Conservation (phyloP, 64 coral and sea anemone species). For the Hydrozoanthus tunicans region DNA sequence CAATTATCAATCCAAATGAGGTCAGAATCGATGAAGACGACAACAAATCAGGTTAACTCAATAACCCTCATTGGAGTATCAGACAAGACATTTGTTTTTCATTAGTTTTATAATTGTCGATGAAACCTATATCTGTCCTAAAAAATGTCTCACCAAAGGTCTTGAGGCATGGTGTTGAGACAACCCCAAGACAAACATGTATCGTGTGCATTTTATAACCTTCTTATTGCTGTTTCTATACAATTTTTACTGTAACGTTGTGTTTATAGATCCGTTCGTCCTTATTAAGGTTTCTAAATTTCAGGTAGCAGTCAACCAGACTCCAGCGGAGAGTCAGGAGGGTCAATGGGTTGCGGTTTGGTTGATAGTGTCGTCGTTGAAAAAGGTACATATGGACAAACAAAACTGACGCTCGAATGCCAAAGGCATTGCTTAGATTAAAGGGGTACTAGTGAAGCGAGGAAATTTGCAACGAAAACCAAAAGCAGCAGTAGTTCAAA, state of each 20-base stretch:
- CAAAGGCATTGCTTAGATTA: background rate
- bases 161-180: no score
- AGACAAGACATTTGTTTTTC: background rate
- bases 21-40: constrained; percentile 57
- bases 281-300: background rate
- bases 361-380: constrained; percentile 75
- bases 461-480: no score
- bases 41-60: constrained; percentile 45
- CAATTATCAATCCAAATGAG: constrained; percentile 42
- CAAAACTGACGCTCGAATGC: background rate
- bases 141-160: no score
- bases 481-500: no score
- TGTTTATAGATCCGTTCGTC: background rate
- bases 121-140: no score
- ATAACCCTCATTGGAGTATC: background rate
- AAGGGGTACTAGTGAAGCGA: no score
- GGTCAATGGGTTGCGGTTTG: constrained; percentile 62
- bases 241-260: background rate
- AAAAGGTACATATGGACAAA: constrained; percentile 65
- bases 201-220: no score
- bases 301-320: constrained; percentile 60
- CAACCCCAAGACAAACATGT: no score
- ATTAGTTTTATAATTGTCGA: background rate
- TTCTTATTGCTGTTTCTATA: no score
- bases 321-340: constrained; percentile 60